A percentile compares a stretch with the other conserved stretches of the same genome.
phyloP scores from a whole-genome alignment of 1,140 invertebrate species.

The Diorhabda elongata region DNA sequence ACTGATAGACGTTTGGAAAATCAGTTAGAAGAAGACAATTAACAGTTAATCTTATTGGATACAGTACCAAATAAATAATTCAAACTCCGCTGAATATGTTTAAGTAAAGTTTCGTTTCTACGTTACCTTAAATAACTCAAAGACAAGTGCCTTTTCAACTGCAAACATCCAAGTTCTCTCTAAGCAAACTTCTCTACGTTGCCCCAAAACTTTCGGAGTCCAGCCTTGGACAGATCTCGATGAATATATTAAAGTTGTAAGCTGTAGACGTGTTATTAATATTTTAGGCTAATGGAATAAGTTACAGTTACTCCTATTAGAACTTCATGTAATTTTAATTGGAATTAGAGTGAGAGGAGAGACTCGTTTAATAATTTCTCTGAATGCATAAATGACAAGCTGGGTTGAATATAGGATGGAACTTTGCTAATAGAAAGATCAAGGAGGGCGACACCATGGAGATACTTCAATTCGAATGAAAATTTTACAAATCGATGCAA shows the following conservation, averaged over 20 bases:
- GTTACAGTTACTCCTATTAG: background rate
- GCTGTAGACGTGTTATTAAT: background rate
- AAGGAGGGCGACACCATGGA: too few species aligned
- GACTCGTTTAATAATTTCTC: background rate
- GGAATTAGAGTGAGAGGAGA: background rate
- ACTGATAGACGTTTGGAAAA: background rate
- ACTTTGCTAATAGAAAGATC: too few species aligned
- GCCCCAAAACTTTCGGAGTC: background rate
- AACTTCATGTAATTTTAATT: background rate
- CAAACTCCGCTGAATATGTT: too few species aligned
- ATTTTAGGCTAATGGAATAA: conserved; percentile 3
- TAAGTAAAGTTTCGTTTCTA: too few species aligned
- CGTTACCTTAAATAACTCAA: background rate
- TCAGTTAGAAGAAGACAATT: background rate
- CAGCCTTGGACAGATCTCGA: background rate
- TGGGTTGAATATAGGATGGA: too few species aligned
- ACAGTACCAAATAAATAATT: too few species aligned
- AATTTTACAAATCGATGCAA: too few species aligned
- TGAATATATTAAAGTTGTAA: conserved; percentile 3
- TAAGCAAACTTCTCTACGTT: background rate
- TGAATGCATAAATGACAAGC: background rate
- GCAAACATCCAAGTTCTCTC: background rate
- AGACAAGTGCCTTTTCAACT: background rate
- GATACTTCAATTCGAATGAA: too few species aligned
- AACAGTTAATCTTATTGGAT: too few species aligned